Evolutionary conservation across 1,140 invertebrate species (phyloP).

Genomic region (Temnothorax longispinosus): DNA sequence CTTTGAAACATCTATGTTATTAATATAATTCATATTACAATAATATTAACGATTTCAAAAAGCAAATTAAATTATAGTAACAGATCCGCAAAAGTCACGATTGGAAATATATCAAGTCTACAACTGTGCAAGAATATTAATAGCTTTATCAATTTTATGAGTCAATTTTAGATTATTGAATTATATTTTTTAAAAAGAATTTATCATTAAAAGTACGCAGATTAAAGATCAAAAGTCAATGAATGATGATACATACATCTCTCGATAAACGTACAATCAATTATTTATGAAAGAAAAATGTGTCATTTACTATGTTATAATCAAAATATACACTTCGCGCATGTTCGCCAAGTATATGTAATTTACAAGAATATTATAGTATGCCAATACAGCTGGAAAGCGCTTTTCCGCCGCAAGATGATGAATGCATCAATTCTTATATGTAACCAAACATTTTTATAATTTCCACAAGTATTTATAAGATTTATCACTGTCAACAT

Average conservation of each 20-base stretch:
- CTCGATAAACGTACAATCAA: neutral
- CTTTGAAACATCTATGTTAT: neutral
- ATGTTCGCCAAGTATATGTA: constrained; percentile 12
- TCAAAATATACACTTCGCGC: neutral
- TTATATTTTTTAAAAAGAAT: constrained; percentile 2
- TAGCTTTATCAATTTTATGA: neutral
- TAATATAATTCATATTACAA: neutral
- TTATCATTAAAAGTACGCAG: neutral
- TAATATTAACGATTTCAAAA: neutral
- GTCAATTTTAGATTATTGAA: constrained; percentile 11
- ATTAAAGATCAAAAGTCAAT: neutral
- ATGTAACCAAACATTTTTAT: neutral
- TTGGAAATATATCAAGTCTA: neutral
- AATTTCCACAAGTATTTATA: neutral
- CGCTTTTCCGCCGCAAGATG: neutral
- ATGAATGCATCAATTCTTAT: neutral
- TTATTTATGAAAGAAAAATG: constrained; percentile 1
- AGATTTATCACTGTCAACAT: neutral
- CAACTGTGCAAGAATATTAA: neutral
- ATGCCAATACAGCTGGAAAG: neutral
- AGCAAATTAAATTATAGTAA: neutral
- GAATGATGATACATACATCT: neutral
- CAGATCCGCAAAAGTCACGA: neutral
- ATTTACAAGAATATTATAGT: constrained; percentile 12
- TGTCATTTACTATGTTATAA: neutral